phyloP scores from a whole-genome alignment of 2,888 invertebrate species.

The Nipponacmea schrenckii region DNA sequence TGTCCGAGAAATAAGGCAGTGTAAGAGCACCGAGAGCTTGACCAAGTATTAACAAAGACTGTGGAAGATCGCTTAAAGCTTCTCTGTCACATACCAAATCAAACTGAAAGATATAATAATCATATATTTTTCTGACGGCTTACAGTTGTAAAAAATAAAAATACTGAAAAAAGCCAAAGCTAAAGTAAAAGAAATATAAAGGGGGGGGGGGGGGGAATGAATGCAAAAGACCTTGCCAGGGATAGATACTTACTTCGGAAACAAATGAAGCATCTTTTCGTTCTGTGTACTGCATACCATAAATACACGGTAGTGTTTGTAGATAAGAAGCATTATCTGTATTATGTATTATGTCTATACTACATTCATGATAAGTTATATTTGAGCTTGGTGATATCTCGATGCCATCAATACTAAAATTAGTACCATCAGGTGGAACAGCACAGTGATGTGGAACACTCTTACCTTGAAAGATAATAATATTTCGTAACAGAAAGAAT shows the following conservation, averaged over 20 bases:
- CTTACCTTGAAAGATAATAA: background rate
- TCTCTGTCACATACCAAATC: conserved; percentile 13
- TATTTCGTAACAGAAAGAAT: too few relatives aligned
- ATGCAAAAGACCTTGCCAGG: too few relatives aligned
- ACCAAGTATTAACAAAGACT: conserved; percentile 12
- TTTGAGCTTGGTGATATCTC: background rate
- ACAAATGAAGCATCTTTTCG: conserved; percentile 13
- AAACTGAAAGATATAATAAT: conserved; percentile 3
- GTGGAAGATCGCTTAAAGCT: conserved; percentile 9
- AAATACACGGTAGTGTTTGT: conserved; percentile 12
- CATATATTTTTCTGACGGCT: too few relatives aligned
- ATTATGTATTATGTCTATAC: background rate
- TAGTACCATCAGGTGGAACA: background rate
- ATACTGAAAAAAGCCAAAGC: too few relatives aligned
- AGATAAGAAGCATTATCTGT: background rate
- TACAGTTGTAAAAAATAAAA: too few relatives aligned
- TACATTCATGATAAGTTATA: conserved; percentile 7
- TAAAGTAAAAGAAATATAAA: too few relatives aligned
- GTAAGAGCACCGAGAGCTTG: conserved; percentile 9
- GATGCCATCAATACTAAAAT: background rate
- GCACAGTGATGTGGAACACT: background rate
- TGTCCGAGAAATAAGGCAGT: conserved; percentile 15
- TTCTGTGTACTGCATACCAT: conserved; percentile 8
- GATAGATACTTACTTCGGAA: conserved; percentile 11
- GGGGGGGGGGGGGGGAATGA: too few relatives aligned